phyloP scores from a whole-genome alignment of 2,888 invertebrate species.

The Machimus atricapillus region DNA sequence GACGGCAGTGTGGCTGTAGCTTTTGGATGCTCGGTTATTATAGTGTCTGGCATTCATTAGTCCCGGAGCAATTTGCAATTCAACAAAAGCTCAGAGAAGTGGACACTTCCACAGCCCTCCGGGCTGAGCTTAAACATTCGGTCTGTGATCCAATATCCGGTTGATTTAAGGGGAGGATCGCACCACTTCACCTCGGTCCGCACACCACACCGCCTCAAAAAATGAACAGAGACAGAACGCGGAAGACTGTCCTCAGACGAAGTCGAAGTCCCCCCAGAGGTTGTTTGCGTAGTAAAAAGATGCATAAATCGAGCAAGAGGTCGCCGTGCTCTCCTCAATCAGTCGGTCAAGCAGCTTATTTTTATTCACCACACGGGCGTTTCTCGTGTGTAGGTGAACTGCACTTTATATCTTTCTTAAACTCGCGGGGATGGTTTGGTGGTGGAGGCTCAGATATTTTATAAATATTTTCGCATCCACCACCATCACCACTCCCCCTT shows the following conservation, averaged over 20 bases:
- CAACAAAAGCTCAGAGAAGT: background rate
- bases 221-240: conserved; percentile 25
- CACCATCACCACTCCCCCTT: background rate
- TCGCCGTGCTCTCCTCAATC: conserved; percentile 14
- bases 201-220: background rate
- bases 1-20: background rate
- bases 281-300: conserved; percentile 1
- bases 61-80: background rate
- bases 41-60: conserved; percentile 1
- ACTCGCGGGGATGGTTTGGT: background rate
- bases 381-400: background rate
- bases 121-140: background rate
- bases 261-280: background rate
- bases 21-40: background rate
- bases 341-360: conserved; percentile 31
- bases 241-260: background rate
- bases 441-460: background rate
- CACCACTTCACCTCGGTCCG: background rate
- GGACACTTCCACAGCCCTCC: background rate
- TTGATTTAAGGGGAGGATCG: background rate
- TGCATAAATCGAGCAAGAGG: background rate
- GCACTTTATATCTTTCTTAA: background rate
- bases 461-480: background rate
- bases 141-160: background rate
- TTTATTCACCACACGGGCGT: background rate